Conservation (phyloP, 2,797 vertebrate genomes). For the Crax fasciolata region DNA sequence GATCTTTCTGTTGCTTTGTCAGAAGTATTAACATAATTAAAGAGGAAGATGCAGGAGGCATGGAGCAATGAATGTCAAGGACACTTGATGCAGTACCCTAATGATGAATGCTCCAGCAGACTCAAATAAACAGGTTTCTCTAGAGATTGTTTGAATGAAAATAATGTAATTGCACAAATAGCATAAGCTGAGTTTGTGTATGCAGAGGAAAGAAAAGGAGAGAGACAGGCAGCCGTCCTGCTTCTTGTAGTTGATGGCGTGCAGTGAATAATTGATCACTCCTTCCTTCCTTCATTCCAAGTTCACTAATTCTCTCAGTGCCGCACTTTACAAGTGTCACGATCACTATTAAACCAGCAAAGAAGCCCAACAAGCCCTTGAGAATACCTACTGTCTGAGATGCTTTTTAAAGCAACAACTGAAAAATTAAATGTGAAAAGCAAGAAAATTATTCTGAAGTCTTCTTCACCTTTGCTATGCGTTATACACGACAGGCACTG, state of each 20-base stretch:
- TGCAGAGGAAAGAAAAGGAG: conserved; percentile 14
- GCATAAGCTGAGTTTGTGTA: neutral
- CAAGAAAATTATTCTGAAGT: conserved; percentile 59
- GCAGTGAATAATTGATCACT: conserved; percentile 82
- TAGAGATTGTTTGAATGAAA: conserved; percentile 71
- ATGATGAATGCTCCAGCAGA: conserved; percentile 49
- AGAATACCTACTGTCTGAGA: conserved; percentile 55
- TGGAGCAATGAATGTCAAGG: conserved; percentile 58
- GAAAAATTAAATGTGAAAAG: conserved; percentile 79
- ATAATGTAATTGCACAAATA: conserved; percentile 75
- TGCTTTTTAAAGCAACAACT: conserved; percentile 64
- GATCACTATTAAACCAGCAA: conserved; percentile 69
- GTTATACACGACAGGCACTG: neutral
- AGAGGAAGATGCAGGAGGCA: conserved; percentile 20
- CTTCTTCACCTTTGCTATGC: conserved; percentile 36
- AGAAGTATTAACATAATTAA: conserved; percentile 57
- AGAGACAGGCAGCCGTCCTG: conserved; percentile 52
- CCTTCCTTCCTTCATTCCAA: conserved; percentile 42
- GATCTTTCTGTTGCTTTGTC: conserved; percentile 43
- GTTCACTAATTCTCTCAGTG: conserved; percentile 79
- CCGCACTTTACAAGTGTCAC: conserved; percentile 52
- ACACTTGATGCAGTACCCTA: conserved; percentile 39
- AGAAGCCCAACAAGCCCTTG: conserved; percentile 55
- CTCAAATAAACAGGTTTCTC: conserved; percentile 65
- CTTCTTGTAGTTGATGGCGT: conserved; percentile 51